A percentile compares a stretch with the other conserved stretches of the same genome.
Conservation (phyloP, 2,888 invertebrate species). For the Platycheirus rosarum region DNA sequence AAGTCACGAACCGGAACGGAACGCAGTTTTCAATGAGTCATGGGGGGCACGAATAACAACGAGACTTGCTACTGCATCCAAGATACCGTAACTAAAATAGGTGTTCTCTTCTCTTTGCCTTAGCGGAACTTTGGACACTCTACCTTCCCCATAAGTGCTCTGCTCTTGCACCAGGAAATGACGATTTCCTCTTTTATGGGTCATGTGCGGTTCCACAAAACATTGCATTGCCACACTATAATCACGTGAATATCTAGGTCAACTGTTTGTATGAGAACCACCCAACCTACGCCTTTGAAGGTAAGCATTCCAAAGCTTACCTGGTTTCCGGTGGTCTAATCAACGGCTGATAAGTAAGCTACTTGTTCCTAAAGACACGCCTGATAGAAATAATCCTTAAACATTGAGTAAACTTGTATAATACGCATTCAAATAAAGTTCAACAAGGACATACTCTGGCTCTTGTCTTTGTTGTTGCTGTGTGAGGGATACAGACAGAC, state of each 20-base stretch:
- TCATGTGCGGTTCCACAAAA: slow-evolving; percentile 44
- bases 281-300: not conserved
- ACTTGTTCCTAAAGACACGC: slow-evolving; percentile 28
- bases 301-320: not conserved
- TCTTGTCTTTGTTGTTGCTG: slow-evolving; percentile 7
- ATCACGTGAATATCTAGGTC: slow-evolving; percentile 43
- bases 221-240: slow-evolving; percentile 43
- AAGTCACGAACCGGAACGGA: slow-evolving; percentile 70
- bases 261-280: slow-evolving; percentile 1
- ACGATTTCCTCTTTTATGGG: slow-evolving; percentile 43
- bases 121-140: slow-evolving; percentile 8
- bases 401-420: slow-evolving; percentile 16
- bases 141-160: not conserved
- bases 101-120: slow-evolving; percentile 4
- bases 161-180: slow-evolving; percentile 26
- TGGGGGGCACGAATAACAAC: slow-evolving; percentile 47
- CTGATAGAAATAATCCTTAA: slow-evolving; percentile 34
- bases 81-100: slow-evolving; percentile 34
- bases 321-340: slow-evolving; percentile 46
- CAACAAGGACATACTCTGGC: slow-evolving; percentile 28
- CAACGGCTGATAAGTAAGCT: slow-evolving; percentile 58
- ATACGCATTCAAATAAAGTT: slow-evolving; percentile 39
- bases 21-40: slow-evolving; percentile 62
- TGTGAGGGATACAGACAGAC: slow-evolving; percentile 33
- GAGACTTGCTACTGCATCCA: slow-evolving; percentile 3